Evolutionary conservation across 1,140 invertebrate species (phyloP), one percentile per base, ranked within the genome.

Genomic region (Pogonomyrmex californicus): DNA sequence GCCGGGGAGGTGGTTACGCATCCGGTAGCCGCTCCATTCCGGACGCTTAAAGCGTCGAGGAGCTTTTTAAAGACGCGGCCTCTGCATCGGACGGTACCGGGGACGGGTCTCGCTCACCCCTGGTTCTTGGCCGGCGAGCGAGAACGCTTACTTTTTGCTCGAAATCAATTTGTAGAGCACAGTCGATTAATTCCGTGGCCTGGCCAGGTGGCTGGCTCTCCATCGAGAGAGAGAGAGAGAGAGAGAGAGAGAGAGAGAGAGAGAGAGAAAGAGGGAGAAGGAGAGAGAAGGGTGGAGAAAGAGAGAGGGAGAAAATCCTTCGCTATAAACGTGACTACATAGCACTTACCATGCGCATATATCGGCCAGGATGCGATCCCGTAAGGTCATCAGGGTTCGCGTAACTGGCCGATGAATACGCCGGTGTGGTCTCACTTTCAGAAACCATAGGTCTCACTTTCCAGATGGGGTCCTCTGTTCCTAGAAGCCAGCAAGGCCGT

Each of bases 91-190:
- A 23, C 54, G 47, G 44, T 65, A 77, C 58, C 30, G 4, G 49
- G 30, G 44, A 73, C 36, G 70, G 44, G 60, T 38, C 81, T 60
- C 73, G 49, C 33, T 86, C 76, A 54, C 54, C 23, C 70, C 30
- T 9, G 23, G n/a, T 75, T 68, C 47, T 77, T 54, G 47, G 14
- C 73, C 47, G 47, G 36, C 82, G 60, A 77, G 71, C 81, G 54
- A 71, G 71, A 85, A 44, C 33, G 56, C 82, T 76, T 85, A 85
- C 83, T 91, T 92, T 92, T 92, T 91, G 91, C 91, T 92, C 90
- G 85, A 92, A 92, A 92, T 92, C 92, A 92, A 92, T 92, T 92
- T 92, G 92, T 92, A 89, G 88, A 89, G 88, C 88, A 91, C 86
- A 92, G 90, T 90, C 90, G 87, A 92, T 92, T 92, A 92, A 92